Base-by-base conservation (phyloP, 2,888 invertebrate species). In the Chrysolina americana region DNA sequence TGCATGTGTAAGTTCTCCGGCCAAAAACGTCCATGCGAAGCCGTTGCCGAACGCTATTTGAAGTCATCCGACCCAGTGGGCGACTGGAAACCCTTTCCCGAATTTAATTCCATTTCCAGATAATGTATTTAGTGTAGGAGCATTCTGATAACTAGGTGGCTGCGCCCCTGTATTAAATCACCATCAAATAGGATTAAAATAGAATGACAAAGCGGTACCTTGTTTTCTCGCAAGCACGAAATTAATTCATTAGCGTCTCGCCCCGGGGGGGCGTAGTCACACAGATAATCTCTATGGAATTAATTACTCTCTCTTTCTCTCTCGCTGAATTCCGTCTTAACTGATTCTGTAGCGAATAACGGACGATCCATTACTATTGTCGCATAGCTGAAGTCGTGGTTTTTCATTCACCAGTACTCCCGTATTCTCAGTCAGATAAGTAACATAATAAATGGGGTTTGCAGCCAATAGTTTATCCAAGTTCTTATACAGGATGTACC, bases 181-280 rank as follows among this genome's bases (percentile, higher is more conserved):
- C 59, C 59, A 59, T 59, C 59, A 83, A 81, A 80, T 79, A 73
- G 81, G 84, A 84, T 84, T 84, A 83, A 84, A 83, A 83, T 79
- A 80, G 80, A 81, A 81, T 79, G 82, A 83, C 83, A 83, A 81
- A 82, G 83, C 79, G 53, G 81, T 80, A 80, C 81, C 81, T 82
- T 80, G 82, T 83, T 83, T 81, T 77, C 81, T 79, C 72, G 80
- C 80, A 78, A 80, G 81, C 79, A 79, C 82, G 79, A 82, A 83
- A 84, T 84, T 84, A 84, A 84, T 85, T 83, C 84, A 84, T 85
- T 83, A 84, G 80, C 81, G 76, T 76, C 78, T 48, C 28, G 78
- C 80, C 76, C 76, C 77, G 79, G 79, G 81, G 80, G 79, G 73
- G 74, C 75, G 80, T 53, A 36, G 53, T 68, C 36, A 41, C 68